A percentile compares a stretch with the other conserved stretches of the same genome.
Evolutionary conservation across 2,888 invertebrate genomes (phyloP).

Genomic region (Oligia strigilis): DNA sequence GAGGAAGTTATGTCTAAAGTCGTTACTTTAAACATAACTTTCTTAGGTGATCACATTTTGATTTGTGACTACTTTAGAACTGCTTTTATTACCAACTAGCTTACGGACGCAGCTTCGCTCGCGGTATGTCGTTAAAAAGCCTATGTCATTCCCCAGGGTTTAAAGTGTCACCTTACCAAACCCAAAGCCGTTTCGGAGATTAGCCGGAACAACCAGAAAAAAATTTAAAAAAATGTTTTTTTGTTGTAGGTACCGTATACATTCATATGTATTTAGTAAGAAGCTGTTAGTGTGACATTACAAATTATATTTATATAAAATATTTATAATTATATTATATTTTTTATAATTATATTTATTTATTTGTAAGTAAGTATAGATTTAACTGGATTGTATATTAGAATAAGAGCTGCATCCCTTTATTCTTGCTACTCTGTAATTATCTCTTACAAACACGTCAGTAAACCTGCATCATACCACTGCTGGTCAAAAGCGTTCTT

Average conservation of each 20-base stretch:
- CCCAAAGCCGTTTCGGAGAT: background rate
- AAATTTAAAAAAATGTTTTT: no score
- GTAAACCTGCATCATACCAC: background rate
- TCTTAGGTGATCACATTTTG: background rate
- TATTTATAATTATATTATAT: no score
- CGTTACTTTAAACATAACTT: background rate
- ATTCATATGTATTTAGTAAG: no score
- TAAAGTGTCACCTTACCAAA: background rate
- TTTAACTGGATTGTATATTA: no score
- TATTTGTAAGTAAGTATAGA: no score
- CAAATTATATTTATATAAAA: no score
- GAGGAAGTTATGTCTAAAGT: constrained; percentile 12
- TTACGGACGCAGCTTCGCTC: background rate
- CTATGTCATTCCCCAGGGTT: background rate
- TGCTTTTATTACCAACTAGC: background rate
- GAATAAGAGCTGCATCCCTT: background rate
- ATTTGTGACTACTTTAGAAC: background rate
- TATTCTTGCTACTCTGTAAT: background rate
- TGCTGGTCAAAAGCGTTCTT: background rate
- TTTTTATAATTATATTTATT: no score
- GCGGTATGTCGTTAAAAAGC: background rate
- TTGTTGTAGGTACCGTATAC: no score
- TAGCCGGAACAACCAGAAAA: background rate
- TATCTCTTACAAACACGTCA: background rate
- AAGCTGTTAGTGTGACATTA: no score